Conservation (phyloP, 92 coral and sea anemone genomes). For the Porites rus region DNA sequence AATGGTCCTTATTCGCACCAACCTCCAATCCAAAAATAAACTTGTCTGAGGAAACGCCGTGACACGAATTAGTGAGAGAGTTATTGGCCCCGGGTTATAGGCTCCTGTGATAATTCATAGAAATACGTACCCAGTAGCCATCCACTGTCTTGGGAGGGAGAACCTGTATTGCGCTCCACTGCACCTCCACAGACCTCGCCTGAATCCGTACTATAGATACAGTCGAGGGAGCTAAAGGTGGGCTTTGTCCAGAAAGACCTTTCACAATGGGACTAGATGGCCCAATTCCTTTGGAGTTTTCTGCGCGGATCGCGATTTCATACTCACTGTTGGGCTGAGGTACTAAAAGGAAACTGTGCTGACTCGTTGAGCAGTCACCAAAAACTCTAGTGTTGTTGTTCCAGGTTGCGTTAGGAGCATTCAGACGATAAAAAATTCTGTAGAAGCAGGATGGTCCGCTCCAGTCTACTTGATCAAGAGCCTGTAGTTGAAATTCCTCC, state of each 20-base stretch:
- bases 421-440: constrained; percentile 39
- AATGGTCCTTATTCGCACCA: no score
- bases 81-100: not conserved
- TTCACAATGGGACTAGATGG: constrained; percentile 55
- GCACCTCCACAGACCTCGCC: constrained; percentile 33
- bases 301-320: constrained; percentile 43
- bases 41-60: not conserved
- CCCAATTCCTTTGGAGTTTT: constrained; percentile 47
- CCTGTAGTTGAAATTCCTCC: constrained; percentile 30
- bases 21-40: no score
- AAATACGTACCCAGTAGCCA: constrained; percentile 52
- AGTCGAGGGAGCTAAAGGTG: constrained; percentile 30
- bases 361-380: not conserved
- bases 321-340: constrained; percentile 33
- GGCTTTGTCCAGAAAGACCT: constrained; percentile 54
- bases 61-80: not conserved
- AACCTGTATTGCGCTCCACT: constrained; percentile 20
- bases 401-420: constrained; percentile 1
- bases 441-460: constrained; percentile 37
- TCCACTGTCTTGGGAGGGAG: constrained; percentile 43
- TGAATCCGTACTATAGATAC: constrained; percentile 27
- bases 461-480: constrained; percentile 54
- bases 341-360: not conserved
- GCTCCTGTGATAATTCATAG: not conserved
- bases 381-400: not conserved